phyloP scores from a whole-genome alignment of 2,113 vertebrate genomes.

The Chauna torquata region DNA sequence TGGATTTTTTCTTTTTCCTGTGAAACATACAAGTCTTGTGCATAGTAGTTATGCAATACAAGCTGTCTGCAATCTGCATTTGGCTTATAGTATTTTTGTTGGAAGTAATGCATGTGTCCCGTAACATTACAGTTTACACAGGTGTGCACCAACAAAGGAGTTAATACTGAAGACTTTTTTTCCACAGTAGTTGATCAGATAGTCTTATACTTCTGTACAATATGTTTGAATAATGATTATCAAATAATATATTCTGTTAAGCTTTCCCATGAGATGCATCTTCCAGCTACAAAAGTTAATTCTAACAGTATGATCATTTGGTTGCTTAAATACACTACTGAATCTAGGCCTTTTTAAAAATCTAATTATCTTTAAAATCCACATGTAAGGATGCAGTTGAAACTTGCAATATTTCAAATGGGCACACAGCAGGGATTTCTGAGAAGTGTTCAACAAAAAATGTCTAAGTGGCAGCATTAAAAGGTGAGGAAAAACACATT shows the following conservation, averaged over 20 bases:
- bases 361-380: not conserved
- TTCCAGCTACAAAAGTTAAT: not conserved
- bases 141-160: not conserved
- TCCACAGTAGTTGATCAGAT: not conserved
- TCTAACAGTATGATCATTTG: not conserved
- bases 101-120: not conserved
- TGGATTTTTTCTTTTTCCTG: not conserved
- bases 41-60: rapidly evolving
- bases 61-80: not conserved
- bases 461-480: not conserved
- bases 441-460: not conserved
- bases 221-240: not conserved
- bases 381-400: not conserved
- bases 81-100: not conserved
- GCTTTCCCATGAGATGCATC: too few species aligned
- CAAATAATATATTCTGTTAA: not conserved
- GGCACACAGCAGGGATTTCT: not conserved
- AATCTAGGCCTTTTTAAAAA: not conserved
- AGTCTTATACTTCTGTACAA: not conserved
- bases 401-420: not conserved
- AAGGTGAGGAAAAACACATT: not conserved
- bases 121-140: rapidly evolving
- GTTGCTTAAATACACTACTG: not conserved
- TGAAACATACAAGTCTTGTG: not conserved
- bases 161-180: not conserved